A percentile compares a stretch with the other conserved stretches of the same genome.
Evolutionary conservation across 2,797 vertebrate species (phyloP).

Genomic region (Avahi laniger): DNA sequence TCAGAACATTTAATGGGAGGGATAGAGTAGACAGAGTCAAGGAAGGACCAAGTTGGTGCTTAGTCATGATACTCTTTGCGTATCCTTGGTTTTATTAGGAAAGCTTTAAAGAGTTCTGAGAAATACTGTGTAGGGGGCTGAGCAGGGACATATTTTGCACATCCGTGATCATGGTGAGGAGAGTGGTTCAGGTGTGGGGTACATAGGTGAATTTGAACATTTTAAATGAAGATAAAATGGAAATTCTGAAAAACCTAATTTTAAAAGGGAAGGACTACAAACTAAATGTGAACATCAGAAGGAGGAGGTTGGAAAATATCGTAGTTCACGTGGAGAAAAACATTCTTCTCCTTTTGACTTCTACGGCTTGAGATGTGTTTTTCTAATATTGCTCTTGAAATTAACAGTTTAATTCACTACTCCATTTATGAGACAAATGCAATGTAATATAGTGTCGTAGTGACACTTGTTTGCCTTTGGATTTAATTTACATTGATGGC

Average conservation of each 20-base stretch:
- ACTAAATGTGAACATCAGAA: background rate
- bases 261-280: background rate
- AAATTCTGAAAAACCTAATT: background rate
- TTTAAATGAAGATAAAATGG: background rate
- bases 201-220: background rate
- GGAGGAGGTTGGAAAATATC: background rate
- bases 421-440: conserved; percentile 71
- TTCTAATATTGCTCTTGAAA: conserved; percentile 59
- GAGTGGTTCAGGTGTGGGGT: background rate
- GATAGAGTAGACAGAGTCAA: background rate
- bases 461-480: conserved; percentile 71
- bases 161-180: background rate
- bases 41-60: fast-evolving
- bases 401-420: conserved; percentile 72
- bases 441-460: conserved; percentile 68
- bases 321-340: conserved; percentile 50
- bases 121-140: no score
- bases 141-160: background rate
- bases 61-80: background rate
- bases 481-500: conserved; percentile 74
- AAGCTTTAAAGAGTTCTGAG: background rate
- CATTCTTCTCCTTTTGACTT: background rate
- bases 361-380: conserved; percentile 17
- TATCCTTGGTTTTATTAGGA: background rate
- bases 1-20: background rate